Evolutionary conservation across 2,888 invertebrate species (phyloP), one percentile per base, ranked within the genome.

Genomic region (Netelia melanura): DNA sequence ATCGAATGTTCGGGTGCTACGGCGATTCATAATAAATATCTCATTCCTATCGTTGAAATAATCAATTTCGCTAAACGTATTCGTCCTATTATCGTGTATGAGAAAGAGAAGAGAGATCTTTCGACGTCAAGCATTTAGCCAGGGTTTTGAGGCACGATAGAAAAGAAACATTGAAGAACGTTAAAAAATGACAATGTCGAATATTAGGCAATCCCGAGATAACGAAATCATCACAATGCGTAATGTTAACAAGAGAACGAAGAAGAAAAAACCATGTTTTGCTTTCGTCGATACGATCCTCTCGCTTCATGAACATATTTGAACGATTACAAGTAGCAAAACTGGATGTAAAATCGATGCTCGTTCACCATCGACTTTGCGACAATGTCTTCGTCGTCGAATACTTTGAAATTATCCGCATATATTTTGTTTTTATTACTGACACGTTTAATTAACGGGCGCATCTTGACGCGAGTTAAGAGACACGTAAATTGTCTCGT

Each of bases 21-120:
- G 64, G 43, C 70, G 65, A 74, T 58, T 76, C 52, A 68, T 80
- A 62, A 79, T 70, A 44, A 75, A 65, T 76, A 54, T 30, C 81
- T 84, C 81, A 77, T 77, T 81, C 77, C 54, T 81, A 44, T 77
- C 67, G 67, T 80, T 62, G 54, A 62, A 70, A 67, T 81, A 68
- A 70, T 75, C 61, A 67, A 75, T 81, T 70, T 61, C 56, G 54
- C 58, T 68, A 52, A 67, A 58, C 65, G 52, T 38, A 9, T 30
- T 67, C 81, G 62, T 75, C 11, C 68, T 52, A 75, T 81, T 81
- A 17, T 61, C 48, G 72, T 48, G 74, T 64, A n/a, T 10, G 64
- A 11, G n/a, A 65, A 43, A 65, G 5, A 43, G 43, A 8, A 8
- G 17, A 56, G 14, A 17, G 61, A 38, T 65, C 72, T 43, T 65